phyloP scores from a whole-genome alignment of 2,113 vertebrate genomes.

The Otocyon megalotis region DNA sequence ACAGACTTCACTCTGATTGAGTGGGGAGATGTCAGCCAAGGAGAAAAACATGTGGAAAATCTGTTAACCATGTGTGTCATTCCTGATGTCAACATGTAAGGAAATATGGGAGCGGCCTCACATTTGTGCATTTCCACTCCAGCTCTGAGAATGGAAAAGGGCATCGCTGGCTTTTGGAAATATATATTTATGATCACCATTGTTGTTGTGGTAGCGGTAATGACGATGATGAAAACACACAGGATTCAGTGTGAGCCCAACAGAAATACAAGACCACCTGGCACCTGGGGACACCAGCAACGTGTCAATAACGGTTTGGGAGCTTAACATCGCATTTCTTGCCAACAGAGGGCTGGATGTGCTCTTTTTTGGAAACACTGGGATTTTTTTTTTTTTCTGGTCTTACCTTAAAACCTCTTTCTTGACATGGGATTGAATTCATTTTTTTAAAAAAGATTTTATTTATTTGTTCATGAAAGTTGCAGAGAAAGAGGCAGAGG shows the following conservation, averaged over 20 bases:
- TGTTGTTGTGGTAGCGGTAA: no score
- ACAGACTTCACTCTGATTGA: constrained; percentile 84
- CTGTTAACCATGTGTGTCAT: constrained; percentile 88
- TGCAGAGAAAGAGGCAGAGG: no score
- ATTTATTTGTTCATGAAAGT: no score
- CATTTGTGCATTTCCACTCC: background rate
- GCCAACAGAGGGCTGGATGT: background rate
- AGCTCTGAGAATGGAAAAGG: background rate
- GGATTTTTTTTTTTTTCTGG: background rate
- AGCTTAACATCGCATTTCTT: constrained; percentile 9
- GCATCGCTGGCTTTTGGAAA: background rate
- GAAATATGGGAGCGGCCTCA: constrained; percentile 70
- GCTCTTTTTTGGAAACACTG: background rate
- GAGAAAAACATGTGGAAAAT: constrained; percentile 87
- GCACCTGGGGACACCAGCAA: background rate
- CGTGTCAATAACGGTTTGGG: background rate
- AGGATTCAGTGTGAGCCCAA: background rate
- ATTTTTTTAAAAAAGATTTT: no score
- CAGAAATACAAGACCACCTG: background rate
- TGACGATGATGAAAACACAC: background rate
- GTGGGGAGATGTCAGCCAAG: constrained; percentile 85
- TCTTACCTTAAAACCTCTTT: background rate
- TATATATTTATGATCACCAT: background rate
- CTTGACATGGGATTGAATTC: background rate
- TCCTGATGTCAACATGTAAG: constrained; percentile 84